A percentile compares a stretch with the other conserved stretches of the same genome.
Evolutionary conservation across 2,888 invertebrate genomes (phyloP).

Genomic region (Caenorhabditis becei): DNA sequence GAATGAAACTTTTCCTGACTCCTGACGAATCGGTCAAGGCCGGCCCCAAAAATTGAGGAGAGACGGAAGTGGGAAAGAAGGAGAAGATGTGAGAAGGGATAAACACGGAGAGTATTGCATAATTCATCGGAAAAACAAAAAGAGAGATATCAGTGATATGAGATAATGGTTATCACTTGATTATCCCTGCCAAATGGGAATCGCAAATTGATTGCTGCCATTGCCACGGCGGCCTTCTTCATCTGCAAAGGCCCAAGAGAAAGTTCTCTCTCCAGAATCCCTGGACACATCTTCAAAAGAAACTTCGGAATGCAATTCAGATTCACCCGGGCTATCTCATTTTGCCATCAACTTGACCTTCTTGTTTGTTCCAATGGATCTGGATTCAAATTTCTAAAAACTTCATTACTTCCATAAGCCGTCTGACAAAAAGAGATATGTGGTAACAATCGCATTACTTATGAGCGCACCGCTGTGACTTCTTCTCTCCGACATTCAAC

Average conservation of each 20-base stretch:
- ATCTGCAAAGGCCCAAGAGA: neutral
- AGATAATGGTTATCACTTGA: slow-evolving; percentile 3
- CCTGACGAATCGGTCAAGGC: slow-evolving; percentile 45
- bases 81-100: neutral
- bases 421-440: neutral
- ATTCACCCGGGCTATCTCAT: neutral
- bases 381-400: too few species aligned
- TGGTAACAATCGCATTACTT: slow-evolving; percentile 49
- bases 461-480: slow-evolving; percentile 36
- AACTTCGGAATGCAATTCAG: neutral
- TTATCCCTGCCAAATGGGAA: neutral
- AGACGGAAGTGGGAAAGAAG: slow-evolving; percentile 9
- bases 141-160: neutral
- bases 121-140: neutral
- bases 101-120: slow-evolving; percentile 16
- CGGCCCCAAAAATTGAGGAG: slow-evolving; percentile 13
- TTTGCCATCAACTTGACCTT: slow-evolving; percentile 17
- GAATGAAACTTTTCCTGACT: slow-evolving; percentile 37
- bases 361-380: neutral
- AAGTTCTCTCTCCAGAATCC: too few species aligned
- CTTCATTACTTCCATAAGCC: neutral
- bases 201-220: neutral
- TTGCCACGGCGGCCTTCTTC: slow-evolving; percentile 8
- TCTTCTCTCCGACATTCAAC: slow-evolving; percentile 22
- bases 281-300: neutral